Percentiles rank a stretch among this genome's conserved stretches.
Conservation (phyloP, 2,113 vertebrate genomes). For the Anarhynchus alexandrinus region DNA sequence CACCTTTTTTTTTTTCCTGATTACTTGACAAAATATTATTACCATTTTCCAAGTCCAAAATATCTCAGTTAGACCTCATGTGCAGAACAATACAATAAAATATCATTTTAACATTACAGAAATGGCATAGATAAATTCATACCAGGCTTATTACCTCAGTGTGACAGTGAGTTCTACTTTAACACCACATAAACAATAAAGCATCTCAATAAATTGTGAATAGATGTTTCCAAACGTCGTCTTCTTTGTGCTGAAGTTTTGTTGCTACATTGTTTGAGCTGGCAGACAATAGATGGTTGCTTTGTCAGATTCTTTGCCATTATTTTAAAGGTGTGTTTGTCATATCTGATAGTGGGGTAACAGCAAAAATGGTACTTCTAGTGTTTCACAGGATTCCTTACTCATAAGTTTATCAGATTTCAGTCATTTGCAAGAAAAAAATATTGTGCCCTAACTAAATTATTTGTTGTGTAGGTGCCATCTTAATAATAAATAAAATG, state of each 20-base stretch:
- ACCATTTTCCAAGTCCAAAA: background rate
- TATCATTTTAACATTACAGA: background rate
- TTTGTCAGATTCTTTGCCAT: background rate
- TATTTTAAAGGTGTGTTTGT: background rate
- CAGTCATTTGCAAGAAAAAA: background rate
- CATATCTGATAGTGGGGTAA: background rate
- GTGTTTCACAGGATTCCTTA: background rate
- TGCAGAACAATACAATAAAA: background rate
- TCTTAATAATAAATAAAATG: background rate
- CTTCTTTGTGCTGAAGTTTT: background rate
- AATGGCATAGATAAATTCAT: background rate
- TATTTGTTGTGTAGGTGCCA: background rate
- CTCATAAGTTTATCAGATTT: background rate
- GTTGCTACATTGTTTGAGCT: background rate
- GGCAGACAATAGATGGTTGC: background rate
- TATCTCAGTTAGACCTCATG: background rate
- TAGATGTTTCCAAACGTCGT: background rate
- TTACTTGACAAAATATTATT: background rate
- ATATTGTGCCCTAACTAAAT: accelerated
- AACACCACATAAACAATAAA: background rate
- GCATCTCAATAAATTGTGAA: background rate
- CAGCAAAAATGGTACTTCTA: background rate
- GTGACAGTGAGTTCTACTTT: background rate
- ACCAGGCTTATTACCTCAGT: background rate
- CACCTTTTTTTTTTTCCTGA: accelerated